A percentile compares a stretch with the other conserved stretches of the same genome.
phyloP scores from a whole-genome alignment of 2,888 invertebrate species.

The Papilio protenor region DNA sequence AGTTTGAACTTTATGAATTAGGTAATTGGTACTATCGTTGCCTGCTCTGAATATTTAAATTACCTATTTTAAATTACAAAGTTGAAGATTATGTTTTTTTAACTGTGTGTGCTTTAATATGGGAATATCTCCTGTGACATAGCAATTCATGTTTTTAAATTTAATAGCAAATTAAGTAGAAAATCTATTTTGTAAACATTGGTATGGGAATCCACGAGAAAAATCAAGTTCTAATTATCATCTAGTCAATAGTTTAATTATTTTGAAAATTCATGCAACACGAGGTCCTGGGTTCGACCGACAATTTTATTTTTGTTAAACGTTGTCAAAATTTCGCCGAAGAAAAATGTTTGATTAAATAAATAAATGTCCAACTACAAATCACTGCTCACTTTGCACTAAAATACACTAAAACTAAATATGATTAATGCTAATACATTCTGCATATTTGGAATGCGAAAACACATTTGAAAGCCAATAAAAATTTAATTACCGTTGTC shows the following conservation, averaged over 20 bases:
- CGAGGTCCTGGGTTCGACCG: not conserved
- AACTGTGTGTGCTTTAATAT: no score
- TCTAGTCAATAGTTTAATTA: no score
- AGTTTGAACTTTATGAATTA: no score
- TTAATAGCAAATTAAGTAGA: no score
- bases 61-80: no score
- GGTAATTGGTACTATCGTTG: no score
- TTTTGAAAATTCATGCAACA: not conserved
- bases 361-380: conserved; percentile 53
- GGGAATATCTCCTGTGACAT: no score
- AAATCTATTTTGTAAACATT: no score
- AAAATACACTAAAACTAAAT: not conserved
- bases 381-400: conserved; percentile 58
- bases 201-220: no score
- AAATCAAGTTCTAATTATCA: no score
- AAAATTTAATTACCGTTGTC: conserved; percentile 56
- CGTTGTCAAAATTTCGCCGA: not conserved
- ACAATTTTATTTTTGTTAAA: not conserved
- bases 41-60: no score
- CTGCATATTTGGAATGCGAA: not conserved
- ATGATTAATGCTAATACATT: not conserved
- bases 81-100: no score
- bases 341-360: not conserved
- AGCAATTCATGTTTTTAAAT: not conserved
- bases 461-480: not conserved